Percentiles rank a stretch among this genome's conserved stretches.
Conservation (phyloP, 2,113 vertebrate genomes). For the Sus scrofa region T2T-Sscrofa CM000812.6:90608501-90609000, state of each 20-base stretch:
- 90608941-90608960: background rate
- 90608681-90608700: slow-evolving; percentile 59
- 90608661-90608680: slow-evolving; percentile 39
- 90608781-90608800: background rate
- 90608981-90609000: background rate
- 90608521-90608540: slow-evolving; percentile 69
- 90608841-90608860: background rate
- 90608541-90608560: slow-evolving; percentile 75
- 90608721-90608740: slow-evolving; percentile 53
- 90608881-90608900: background rate
- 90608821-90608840: background rate
- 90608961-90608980: background rate
- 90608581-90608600: slow-evolving; percentile 6
- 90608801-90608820: background rate
- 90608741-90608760: slow-evolving; percentile 49
- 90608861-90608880: slow-evolving; percentile 1
- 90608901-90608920: background rate
- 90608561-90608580: slow-evolving; percentile 63
- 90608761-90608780: slow-evolving; percentile 60
- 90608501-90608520: slow-evolving; percentile 59
- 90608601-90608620: slow-evolving; percentile 71
- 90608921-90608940: background rate
- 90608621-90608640: slow-evolving; percentile 30
- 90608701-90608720: slow-evolving; percentile 74
- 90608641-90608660: slow-evolving; percentile 59